phyloP scores from a whole-genome alignment of 2,888 invertebrate genomes.

The Pedicia rivosa region DNA sequence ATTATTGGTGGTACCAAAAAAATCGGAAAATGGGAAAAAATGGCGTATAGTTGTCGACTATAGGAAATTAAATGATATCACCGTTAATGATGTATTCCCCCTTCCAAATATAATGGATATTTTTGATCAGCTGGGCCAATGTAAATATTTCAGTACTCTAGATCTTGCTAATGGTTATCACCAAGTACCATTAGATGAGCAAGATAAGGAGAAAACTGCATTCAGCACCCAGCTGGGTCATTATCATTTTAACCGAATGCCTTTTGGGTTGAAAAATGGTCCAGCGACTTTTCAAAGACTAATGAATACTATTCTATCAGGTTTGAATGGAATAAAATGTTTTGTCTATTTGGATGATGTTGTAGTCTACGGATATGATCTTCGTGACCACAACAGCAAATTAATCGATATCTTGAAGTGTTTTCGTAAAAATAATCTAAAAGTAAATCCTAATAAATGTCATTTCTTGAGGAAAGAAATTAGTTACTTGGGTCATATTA shows the following conservation, averaged over 20 bases:
- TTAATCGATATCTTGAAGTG: slow-evolving; percentile 14
- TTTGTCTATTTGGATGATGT: too few species aligned
- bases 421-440: slow-evolving; percentile 14
- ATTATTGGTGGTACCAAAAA: neutral
- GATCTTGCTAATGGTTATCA: slow-evolving; percentile 1
- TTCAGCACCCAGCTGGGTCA: slow-evolving; percentile 10
- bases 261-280: slow-evolving; percentile 16
- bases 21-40: neutral
- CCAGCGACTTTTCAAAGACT: slow-evolving; percentile 18
- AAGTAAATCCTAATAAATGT: slow-evolving; percentile 18
- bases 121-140: neutral
- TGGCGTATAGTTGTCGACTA: neutral
- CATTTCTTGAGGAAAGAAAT: slow-evolving; percentile 16
- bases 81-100: slow-evolving; percentile 5
- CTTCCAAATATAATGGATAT: neutral
- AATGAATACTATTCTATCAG: slow-evolving; percentile 18
- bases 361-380: slow-evolving; percentile 9
- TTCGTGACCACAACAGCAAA: slow-evolving; percentile 15
- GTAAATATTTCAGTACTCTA: neutral
- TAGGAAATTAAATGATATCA: neutral
- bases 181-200: neutral
- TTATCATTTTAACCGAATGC: slow-evolving; percentile 14
- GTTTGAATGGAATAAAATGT: slow-evolving; percentile 14
- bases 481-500: slow-evolving; percentile 16
- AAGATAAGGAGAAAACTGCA: neutral